Base-by-base conservation (phyloP, 2,113 vertebrate genomes). In the cat (Felis catus) region DNA sequence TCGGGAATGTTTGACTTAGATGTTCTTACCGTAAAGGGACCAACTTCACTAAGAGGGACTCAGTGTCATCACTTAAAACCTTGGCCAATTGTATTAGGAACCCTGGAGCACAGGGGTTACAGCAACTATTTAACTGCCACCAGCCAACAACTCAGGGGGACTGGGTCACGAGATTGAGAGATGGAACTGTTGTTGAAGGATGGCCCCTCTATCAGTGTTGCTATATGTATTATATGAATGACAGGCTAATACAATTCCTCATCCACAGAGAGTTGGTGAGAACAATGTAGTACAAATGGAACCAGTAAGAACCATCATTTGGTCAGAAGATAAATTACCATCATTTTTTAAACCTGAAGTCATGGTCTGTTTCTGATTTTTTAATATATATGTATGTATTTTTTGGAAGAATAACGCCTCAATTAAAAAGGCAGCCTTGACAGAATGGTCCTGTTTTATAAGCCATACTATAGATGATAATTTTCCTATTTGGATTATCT, bases 111-210 rank as follows among this genome's bases (percentile, higher is more conserved):
- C 29, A 82, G 79, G 16, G 79, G 51, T 91, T 85, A 85, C 1
- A 51, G 58, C 70, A 91, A 88, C 58, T 92, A 33, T 76, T 97
- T 94, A 96, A 68, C 80, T 96, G 58, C 39, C 82, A 93, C 65
- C n/a, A 58, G 53, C 36, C 48, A 92, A 25, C 6, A n/a, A 76
- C 84, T 23, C 45, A 39, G 21, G 91, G 74, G 55, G 11, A 55
- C 58, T 51, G 61, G 68, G n/a, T 29, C 45, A 53, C 58, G 13
- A 95, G 83, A 84, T 8, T 73, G 95, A 95, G 92, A 88, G 81
- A 88, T 58, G 39, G 27, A 73, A 39, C 61, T 23, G 13, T 7
- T 1, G 4, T 27, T 88, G 91, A 97, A 96, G 90, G 48, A 85
- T 85, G 58, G n/a, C n/a, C 58, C 51, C 48, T 88, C 10, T 31